Evolutionary conservation across 2,888 invertebrate species (phyloP).

Genomic region (Tryphoninae sp.): DNA sequence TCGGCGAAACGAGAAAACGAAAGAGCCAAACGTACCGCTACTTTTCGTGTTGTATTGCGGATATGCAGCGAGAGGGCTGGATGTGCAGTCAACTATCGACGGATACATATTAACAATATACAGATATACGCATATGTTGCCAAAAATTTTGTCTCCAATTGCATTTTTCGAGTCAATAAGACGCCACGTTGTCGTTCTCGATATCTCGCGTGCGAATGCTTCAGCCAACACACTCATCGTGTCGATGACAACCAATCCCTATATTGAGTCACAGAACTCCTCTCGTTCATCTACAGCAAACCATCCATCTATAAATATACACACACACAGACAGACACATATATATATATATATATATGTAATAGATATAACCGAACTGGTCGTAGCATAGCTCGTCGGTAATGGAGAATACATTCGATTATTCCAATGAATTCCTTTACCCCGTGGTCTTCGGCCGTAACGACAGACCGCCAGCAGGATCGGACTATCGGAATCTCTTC

Average conservation of each 20-base stretch:
- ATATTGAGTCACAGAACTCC: too few relatives aligned
- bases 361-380: neutral
- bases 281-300: neutral
- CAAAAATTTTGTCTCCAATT: neutral
- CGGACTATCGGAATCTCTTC: slow-evolving; percentile 56
- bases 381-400: slow-evolving; percentile 24
- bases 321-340: neutral
- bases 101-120: neutral
- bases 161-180: neutral
- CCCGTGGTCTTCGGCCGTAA: slow-evolving; percentile 43
- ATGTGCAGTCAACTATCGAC: neutral
- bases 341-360: neutral
- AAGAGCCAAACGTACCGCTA: slow-evolving; percentile 5
- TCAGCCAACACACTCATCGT: too few relatives aligned
- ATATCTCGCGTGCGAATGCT: too few relatives aligned
- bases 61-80: slow-evolving; percentile 15
- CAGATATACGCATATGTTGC: neutral
- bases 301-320: neutral
- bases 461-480: slow-evolving; percentile 43
- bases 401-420: slow-evolving; percentile 67
- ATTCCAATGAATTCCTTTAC: slow-evolving; percentile 67
- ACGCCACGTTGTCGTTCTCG: neutral
- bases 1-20: slow-evolving; percentile 16
- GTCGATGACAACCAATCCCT: too few relatives aligned
- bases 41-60: neutral